These are phyloP conservation scores for Sphaeramia orbicularis DNA, from an alignment of 2,797 vertebrate genomes.

Conservation along the genomic window DNA sequence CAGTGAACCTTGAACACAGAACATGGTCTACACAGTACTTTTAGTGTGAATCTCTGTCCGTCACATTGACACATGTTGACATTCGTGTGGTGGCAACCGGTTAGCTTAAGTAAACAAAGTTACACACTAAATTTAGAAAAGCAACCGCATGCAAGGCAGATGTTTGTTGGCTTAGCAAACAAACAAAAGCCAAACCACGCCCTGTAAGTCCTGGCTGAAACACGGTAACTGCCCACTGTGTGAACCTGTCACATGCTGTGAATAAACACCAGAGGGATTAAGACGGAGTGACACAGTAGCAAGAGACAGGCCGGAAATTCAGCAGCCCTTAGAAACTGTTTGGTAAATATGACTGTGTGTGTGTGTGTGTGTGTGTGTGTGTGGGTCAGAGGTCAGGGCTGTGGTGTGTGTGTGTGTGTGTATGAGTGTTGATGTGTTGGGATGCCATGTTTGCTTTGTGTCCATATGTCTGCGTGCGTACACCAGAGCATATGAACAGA, in stretches of 20 bases:
- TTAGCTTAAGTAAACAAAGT: background rate
- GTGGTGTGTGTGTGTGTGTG: slow-evolving; percentile 20
- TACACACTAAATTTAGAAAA: background rate
- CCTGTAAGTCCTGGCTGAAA: slow-evolving; percentile 15
- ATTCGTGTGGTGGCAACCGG: background rate
- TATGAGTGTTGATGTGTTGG: slow-evolving; percentile 24
- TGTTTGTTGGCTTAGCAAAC: slow-evolving; percentile 16
- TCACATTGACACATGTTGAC: slow-evolving; percentile 10
- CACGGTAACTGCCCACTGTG: background rate
- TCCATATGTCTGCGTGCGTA: slow-evolving; percentile 22
- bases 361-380: slow-evolving; percentile 22
- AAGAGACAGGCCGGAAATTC: slow-evolving; percentile 28
- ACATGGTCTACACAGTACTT: background rate
- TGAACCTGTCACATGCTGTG: slow-evolving; percentile 45
- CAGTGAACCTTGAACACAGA: background rate
- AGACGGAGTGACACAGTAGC: slow-evolving; percentile 29
- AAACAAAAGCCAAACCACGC: slow-evolving; percentile 1
- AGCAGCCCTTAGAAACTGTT: slow-evolving; percentile 29
- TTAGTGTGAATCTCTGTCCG: background rate
- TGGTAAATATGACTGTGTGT: slow-evolving; percentile 14
- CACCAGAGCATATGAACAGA: slow-evolving; percentile 17
- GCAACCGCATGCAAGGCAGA: background rate
- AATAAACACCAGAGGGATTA: slow-evolving; percentile 49
- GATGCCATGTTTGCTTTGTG: slow-evolving; percentile 55
- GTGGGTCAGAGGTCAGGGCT: slow-evolving; percentile 17